Conservation (phyloP, 2,888 invertebrate genomes). For the Diloba caeruleocephala region DNA sequence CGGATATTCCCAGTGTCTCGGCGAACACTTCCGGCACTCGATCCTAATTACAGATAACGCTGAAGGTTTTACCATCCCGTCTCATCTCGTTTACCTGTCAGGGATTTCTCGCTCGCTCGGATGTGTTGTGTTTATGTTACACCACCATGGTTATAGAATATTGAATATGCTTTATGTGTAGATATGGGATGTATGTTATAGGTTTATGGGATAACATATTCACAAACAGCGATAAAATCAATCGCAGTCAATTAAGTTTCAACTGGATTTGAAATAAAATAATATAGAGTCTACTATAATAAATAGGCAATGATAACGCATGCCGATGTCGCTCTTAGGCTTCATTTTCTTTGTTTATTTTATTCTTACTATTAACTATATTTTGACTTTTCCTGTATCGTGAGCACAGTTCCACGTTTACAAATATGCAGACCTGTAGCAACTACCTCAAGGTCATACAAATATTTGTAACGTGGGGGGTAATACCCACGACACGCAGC, state of each 20-base stretch:
- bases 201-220: constrained; percentile 22
- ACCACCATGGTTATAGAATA: constrained; percentile 41
- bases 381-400: too few species aligned
- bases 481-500: too few species aligned
- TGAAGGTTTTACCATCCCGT: constrained; percentile 64
- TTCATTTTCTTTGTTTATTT: too few species aligned
- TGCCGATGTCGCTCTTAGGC: too few species aligned
- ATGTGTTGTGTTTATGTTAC: constrained; percentile 43
- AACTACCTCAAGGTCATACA: too few species aligned
- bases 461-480: too few species aligned
- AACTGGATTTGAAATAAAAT: background rate
- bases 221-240: constrained; percentile 1
- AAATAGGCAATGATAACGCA: too few species aligned
- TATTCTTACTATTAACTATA: too few species aligned
- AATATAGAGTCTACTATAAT: too few species aligned
- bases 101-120: constrained; percentile 49
- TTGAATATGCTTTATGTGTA: constrained; percentile 35
- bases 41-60: constrained; percentile 86
- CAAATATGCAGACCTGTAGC: too few species aligned
- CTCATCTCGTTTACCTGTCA: constrained; percentile 74
- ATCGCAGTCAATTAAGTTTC: background rate
- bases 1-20: constrained; percentile 70
- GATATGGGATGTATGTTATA: constrained; percentile 28
- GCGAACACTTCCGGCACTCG: constrained; percentile 75
- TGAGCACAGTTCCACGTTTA: too few species aligned